Percentiles rank a stretch among this genome's conserved stretches.
These are phyloP conservation scores for Pemphigus obesinymphae DNA, from an alignment of 1,140 invertebrate species.

Conservation along the genomic window DNA sequence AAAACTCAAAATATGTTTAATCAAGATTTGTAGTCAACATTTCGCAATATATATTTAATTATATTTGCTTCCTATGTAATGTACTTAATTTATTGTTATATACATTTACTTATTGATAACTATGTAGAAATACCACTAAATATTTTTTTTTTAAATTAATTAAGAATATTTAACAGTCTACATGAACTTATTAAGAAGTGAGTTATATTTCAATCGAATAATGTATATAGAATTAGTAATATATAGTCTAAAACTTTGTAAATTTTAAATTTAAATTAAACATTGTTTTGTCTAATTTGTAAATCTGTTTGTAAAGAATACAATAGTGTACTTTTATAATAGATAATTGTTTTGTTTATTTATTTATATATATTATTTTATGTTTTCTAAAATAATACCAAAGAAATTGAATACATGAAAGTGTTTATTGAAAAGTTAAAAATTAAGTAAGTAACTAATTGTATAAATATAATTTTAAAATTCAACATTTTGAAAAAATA, in stretches of 20 bases:
- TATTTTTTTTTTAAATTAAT: not conserved
- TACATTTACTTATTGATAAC: not conserved
- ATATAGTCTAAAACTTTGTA: not conserved
- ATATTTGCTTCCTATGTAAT: not conserved
- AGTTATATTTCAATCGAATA: not conserved
- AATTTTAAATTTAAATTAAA: not conserved
- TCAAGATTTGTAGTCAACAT: not conserved
- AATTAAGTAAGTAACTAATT: constrained; percentile 23
- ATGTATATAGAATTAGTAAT: constrained; percentile 6
- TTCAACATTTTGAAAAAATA: not conserved
- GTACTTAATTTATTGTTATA: constrained; percentile 9
- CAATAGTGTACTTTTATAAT: constrained; percentile 8
- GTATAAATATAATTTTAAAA: constrained; percentile 12
- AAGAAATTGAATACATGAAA: constrained; percentile 29
- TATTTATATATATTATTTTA: not conserved
- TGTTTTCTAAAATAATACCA: constrained; percentile 15
- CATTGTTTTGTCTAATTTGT: constrained; percentile 19
- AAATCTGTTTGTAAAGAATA: constrained; percentile 18
- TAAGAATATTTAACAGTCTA: too few species aligned
- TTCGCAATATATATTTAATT: not conserved
- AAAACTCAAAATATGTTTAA: not conserved
- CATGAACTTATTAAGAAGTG: not conserved
- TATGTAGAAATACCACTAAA: not conserved
- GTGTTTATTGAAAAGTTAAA: constrained; percentile 34
- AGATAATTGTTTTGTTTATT: constrained; percentile 32